phyloP scores from a whole-genome alignment of 2,113 vertebrate species.

The Paraplagusia blochii region DNA sequence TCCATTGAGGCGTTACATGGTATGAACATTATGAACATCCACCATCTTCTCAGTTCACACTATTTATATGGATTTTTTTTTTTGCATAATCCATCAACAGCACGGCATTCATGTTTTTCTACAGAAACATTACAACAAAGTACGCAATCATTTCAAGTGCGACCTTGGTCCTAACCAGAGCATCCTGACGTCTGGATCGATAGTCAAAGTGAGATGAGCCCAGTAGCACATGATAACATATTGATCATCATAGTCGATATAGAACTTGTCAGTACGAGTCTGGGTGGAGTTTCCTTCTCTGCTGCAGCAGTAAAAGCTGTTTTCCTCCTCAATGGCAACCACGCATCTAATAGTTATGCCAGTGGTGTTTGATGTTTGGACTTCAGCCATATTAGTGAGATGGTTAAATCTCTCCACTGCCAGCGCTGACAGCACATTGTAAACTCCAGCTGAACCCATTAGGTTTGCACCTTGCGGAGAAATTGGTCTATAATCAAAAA shows the following conservation, averaged over 20 bases:
- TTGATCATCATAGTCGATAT: conserved; percentile 31
- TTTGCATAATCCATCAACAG: background rate
- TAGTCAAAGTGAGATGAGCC: conserved; percentile 22
- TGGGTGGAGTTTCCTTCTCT: conserved; percentile 6
- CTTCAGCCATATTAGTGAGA: conserved; percentile 10
- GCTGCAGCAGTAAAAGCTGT: background rate
- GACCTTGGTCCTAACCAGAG: conserved; percentile 34
- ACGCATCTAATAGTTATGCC: too few species aligned
- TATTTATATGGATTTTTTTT: background rate
- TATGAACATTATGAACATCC: background rate
- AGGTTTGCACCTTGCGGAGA: conserved; percentile 45
- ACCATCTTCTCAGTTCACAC: background rate
- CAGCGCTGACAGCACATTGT: conserved; percentile 37
- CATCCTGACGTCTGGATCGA: conserved; percentile 33
- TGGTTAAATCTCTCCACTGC: conserved; percentile 26
- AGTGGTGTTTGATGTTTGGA: background rate
- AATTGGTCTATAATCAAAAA: conserved; percentile 52
- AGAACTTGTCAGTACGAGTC: conserved; percentile 18
- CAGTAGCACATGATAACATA: conserved; percentile 43
- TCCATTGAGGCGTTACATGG: too few species aligned
- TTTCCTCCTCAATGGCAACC: too few species aligned
- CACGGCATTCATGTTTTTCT: background rate
- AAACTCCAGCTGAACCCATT: conserved; percentile 35
- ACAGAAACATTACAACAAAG: conserved; percentile 15
- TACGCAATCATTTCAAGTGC: conserved; percentile 20